A percentile compares a stretch with the other conserved stretches of the same genome.
Conservation (phyloP, 2,797 vertebrate species). For the Botia kubotai region DNA sequence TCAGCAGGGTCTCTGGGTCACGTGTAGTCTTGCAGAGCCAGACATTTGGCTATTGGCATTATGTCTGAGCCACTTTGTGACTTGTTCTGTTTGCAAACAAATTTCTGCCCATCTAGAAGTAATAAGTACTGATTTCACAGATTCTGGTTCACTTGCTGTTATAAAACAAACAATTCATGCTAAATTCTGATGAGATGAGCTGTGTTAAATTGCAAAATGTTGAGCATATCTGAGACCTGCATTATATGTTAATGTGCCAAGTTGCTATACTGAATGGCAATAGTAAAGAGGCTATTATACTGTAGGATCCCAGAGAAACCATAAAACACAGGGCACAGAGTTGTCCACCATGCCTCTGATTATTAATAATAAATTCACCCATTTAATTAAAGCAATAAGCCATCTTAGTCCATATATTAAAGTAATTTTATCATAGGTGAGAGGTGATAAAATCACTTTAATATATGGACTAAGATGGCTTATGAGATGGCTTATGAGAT, state of each 20-base stretch:
- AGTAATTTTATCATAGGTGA: too few species aligned
- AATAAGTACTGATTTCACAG: not conserved
- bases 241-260: not conserved
- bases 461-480: too few species aligned
- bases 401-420: too few species aligned
- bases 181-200: not conserved
- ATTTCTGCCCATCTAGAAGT: not conserved
- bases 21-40: not conserved
- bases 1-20: not conserved
- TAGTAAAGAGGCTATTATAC: not conserved
- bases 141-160: not conserved
- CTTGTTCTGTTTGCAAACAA: not conserved
- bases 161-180: not conserved
- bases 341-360: not conserved
- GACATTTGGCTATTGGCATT: not conserved
- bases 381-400: too few species aligned
- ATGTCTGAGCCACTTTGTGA: conserved; percentile 15
- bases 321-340: not conserved
- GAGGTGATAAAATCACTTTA: too few species aligned
- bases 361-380: not conserved
- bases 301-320: not conserved
- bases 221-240: not conserved
- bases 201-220: not conserved
- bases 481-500: too few species aligned
- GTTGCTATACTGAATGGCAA: not conserved